Evolutionary conservation across 2,888 invertebrate species (phyloP), one percentile per base, ranked within the genome.

Genomic region (Andrena hattorfiana): DNA sequence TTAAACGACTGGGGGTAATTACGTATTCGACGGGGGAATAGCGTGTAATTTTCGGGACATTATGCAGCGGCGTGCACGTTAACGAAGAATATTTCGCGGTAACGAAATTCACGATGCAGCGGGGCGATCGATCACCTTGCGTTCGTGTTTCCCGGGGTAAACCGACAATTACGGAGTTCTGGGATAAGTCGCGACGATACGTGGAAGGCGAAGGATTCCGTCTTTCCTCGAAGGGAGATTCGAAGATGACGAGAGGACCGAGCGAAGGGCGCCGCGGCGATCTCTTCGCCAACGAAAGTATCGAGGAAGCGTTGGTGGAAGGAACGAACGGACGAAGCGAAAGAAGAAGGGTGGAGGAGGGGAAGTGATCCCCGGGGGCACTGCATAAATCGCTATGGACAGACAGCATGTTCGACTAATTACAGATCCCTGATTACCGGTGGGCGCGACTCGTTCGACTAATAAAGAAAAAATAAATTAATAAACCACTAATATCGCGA

Each of bases 371-470:
- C 88, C 82, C 77, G 85, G 75, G 85, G 90, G 90, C 86, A 81
- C 77, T 78, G 88, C 83, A 87, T 92, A 92, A 92, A 92, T 93
- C 90, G 89, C 89, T 85, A 90, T 85, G 90, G 91, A 92, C 92
- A 90, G 92, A 92, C 91, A 91, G 90, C 91, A 91, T 92, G 92
- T 92, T 92, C 92, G 87, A 90, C 92, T 93, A 93, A 93, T 93
- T 93, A 92, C 93, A 93, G 92, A 92, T 93, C 90, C 89, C 89
- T 91, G 92, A 92, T 93, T 92, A 93, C 92, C 92, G 90, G 91
- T 90, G 91, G 90, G 91, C 90, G 90, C 89, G 88, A 90, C 90
- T 83, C 84, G 77, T 48, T 60, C 88, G 86, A 80, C 90, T 92
- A 92, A 93, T 92, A 92, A 92, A 92, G 89, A 91, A 89, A 91